Conservation (phyloP, 2,888 invertebrate genomes). For the Sphaerophoria taeniata region DNA sequence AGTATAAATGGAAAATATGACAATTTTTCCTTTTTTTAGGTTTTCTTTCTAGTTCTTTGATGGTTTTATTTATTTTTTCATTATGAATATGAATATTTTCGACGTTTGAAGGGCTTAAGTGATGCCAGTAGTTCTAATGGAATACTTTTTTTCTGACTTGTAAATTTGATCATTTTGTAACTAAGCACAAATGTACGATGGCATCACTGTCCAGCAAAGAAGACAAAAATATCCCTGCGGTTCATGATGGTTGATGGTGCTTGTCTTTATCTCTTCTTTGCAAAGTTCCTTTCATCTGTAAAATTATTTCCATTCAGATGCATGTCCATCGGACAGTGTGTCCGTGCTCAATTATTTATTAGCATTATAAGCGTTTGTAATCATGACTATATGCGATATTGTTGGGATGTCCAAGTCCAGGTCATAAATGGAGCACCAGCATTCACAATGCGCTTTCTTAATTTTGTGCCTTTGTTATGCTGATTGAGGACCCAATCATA, state of each 20-base stretch:
- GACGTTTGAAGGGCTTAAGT: too few relatives aligned
- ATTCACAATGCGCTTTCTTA: conserved; percentile 62
- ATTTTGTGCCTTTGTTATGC: conserved; percentile 68
- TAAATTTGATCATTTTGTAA: too few relatives aligned
- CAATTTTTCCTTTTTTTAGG: neutral
- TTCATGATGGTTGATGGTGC: conserved; percentile 13
- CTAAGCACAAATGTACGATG: too few relatives aligned
- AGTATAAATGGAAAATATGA: conserved; percentile 83
- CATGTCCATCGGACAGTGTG: neutral
- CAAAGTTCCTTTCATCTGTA: conserved; percentile 2
- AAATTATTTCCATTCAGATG: neutral
- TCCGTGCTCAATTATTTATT: conserved; percentile 64
- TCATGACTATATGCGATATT: conserved; percentile 49
- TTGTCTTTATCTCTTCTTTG: neutral
- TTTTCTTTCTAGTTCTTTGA: neutral
- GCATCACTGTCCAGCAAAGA: neutral
- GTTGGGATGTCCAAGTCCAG: neutral
- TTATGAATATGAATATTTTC: neutral
- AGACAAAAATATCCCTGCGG: neutral
- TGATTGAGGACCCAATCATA: conserved; percentile 63
- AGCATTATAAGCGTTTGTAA: conserved; percentile 61
- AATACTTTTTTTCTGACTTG: too few relatives aligned
- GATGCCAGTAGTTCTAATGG: too few relatives aligned
- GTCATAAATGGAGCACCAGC: conserved; percentile 29
- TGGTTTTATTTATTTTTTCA: neutral